Base-by-base conservation (phyloP, 2,113 vertebrate species). In the rabbit (Oryctolagus cuniculus) region DNA sequence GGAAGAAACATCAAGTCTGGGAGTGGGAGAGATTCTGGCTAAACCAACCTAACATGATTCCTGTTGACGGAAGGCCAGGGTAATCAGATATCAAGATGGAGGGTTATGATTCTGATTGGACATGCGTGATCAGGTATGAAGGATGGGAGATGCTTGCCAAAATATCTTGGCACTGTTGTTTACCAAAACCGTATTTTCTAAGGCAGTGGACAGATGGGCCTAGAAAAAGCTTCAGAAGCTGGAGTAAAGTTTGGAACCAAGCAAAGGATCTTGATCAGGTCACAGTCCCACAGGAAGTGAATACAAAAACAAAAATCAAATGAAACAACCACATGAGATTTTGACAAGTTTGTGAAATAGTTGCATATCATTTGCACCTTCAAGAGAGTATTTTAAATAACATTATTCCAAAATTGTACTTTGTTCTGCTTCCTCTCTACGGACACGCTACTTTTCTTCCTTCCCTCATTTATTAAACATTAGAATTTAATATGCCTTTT, bases 281-380 rank as follows among this genome's bases (percentile, higher is more conserved):
- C 31, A 77, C 1, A 58, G 80, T 82, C 38, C 25, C 13, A 83
- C 11, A 21, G 61, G 24, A 95, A 92, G 58, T 16, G 29, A 74
- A 70, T 58, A 66, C 2, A 69, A 83, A 94, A 58, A 36, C 15
- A 73, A 63, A 70, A 82, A 49, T 29, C 83, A 79, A 90, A 74
- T 9, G 31, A 44, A 80, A 69, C 11, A 87, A 21, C 4, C 38
- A 75, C 15, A 31, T 88, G 44, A 44, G 3, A 53, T 51, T 74
- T 58, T 85, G 31, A 17, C 64, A 87, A 63, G 25, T 86, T 70
- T 95, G 63, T 78, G 64, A 95, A 93, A 75, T n/a, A 87, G n/a
- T 61, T 77, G 2, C 2, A 27, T 27, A 36, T 13, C 5, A 29
- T 2, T 49, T 70, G 25, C 17, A 72, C 7, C 11, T 79, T 69